Conservation (phyloP, 2,797 vertebrate genomes). For the Anguilla anguilla region DNA sequence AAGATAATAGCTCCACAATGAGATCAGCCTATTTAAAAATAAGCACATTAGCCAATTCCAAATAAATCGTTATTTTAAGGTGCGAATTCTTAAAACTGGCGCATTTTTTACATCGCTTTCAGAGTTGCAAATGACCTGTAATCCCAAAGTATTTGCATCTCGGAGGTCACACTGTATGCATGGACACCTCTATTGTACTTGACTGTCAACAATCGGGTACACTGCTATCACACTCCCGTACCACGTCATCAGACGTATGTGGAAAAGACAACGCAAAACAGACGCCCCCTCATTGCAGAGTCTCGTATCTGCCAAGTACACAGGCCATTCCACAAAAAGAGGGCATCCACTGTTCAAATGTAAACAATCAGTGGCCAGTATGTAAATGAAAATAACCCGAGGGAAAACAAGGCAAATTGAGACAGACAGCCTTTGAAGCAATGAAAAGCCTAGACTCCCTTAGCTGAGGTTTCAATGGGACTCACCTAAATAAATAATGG, state of each 20-base stretch:
- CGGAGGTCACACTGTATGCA: neutral
- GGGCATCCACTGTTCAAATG: neutral
- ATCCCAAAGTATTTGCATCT: neutral
- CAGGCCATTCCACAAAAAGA: neutral
- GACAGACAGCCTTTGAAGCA: neutral
- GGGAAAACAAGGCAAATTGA: neutral
- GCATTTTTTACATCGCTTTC: neutral
- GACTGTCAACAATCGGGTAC: neutral
- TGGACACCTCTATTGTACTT: neutral
- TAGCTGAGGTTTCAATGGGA: neutral
- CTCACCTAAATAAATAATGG: neutral
- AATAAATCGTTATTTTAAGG: neutral
- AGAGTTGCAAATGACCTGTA: neutral
- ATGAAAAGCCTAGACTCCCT: neutral
- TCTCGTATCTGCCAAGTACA: neutral
- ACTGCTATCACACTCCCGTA: neutral
- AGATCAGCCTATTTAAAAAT: neutral
- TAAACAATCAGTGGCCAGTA: neutral
- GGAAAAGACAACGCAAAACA: neutral
- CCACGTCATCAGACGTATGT: neutral
- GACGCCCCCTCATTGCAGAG: neutral
- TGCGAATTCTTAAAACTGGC: neutral
- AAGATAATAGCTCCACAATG: neutral
- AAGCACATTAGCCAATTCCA: neutral
- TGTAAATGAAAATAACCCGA: neutral